Evolutionary conservation across 2,797 vertebrate species (phyloP).

Genomic region (Microchirus variegatus): DNA sequence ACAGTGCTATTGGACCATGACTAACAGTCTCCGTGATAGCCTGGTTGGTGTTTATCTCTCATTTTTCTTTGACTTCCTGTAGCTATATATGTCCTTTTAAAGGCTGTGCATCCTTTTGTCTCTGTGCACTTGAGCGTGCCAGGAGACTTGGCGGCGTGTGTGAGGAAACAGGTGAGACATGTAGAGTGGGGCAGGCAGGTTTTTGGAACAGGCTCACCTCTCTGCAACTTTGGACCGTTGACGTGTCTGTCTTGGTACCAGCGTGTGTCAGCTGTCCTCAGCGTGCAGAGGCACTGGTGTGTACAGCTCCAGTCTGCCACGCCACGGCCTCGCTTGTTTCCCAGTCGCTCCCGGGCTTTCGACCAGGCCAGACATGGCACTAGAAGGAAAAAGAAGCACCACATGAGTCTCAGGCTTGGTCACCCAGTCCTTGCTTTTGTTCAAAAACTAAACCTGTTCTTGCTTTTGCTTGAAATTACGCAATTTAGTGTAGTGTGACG

Average conservation of each 20-base stretch:
- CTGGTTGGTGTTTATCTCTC: conserved; percentile 3
- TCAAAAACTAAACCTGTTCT: conserved; percentile 56
- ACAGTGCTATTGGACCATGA: conserved; percentile 60
- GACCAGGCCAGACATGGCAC: conserved; percentile 58
- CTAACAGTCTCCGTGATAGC: conserved; percentile 51
- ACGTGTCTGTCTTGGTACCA: conserved; percentile 79
- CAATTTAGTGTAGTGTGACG: neutral
- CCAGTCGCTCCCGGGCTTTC: conserved; percentile 50
- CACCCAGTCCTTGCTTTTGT: conserved; percentile 66
- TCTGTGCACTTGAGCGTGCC: conserved; percentile 50
- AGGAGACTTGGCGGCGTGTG: conserved; percentile 64
- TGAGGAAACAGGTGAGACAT: conserved; percentile 78
- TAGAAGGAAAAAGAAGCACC: conserved; percentile 47
- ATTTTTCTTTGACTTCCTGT: neutral
- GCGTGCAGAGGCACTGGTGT: conserved; percentile 80
- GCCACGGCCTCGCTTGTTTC: conserved; percentile 56
- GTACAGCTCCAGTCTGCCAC: conserved; percentile 83
- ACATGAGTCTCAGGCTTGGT: conserved; percentile 44
- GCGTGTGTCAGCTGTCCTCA: conserved; percentile 83
- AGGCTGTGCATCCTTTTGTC: conserved; percentile 53
- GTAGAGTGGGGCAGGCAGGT: conserved; percentile 66
- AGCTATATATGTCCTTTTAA: conserved; percentile 8
- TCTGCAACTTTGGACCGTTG: conserved; percentile 69
- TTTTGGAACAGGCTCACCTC: conserved; percentile 62
- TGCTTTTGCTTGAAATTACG: conserved; percentile 51